Evolutionary conservation across 1,140 invertebrate species (phyloP).

Genomic region (Euura lappo): DNA sequence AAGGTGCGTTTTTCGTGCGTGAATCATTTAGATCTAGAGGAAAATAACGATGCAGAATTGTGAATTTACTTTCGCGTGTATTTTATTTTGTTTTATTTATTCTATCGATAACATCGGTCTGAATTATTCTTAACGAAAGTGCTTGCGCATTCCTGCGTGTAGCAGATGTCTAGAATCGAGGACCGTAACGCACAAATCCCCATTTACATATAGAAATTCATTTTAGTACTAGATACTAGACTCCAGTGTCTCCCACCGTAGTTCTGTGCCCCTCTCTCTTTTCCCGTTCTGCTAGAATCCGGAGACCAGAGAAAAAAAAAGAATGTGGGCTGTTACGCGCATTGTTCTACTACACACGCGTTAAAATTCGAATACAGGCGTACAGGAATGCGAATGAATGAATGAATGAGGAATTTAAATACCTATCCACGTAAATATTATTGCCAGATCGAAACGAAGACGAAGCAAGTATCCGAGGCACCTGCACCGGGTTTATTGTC

Average conservation of each 20-base stretch:
- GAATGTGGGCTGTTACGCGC: background rate
- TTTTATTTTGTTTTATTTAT: no score
- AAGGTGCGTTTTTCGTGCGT: conserved; percentile 47
- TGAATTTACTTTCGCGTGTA: no score
- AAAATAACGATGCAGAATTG: no score
- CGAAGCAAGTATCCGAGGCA: conserved; percentile 55
- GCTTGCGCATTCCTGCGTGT: background rate
- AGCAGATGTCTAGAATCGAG: background rate
- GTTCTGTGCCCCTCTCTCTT: background rate
- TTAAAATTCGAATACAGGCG: conserved; percentile 46
- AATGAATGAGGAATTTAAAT: no score
- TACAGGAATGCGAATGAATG: conserved; percentile 47
- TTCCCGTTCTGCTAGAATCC: background rate
- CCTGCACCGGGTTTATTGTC: conserved; percentile 31
- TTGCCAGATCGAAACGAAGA: conserved; percentile 43
- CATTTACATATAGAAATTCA: background rate
- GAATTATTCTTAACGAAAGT: background rate
- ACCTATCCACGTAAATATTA: conserved; percentile 39
- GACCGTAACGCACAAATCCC: background rate
- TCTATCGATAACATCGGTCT: no score
- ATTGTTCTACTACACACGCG: conserved; percentile 28
- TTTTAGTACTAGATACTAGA: background rate
- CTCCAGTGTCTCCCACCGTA: background rate
- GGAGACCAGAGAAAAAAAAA: conserved; percentile 9
- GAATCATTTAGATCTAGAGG: no score